Base-by-base conservation (phyloP, 2,888 invertebrate species). In the Cataglyphis altisquamis region DNA sequence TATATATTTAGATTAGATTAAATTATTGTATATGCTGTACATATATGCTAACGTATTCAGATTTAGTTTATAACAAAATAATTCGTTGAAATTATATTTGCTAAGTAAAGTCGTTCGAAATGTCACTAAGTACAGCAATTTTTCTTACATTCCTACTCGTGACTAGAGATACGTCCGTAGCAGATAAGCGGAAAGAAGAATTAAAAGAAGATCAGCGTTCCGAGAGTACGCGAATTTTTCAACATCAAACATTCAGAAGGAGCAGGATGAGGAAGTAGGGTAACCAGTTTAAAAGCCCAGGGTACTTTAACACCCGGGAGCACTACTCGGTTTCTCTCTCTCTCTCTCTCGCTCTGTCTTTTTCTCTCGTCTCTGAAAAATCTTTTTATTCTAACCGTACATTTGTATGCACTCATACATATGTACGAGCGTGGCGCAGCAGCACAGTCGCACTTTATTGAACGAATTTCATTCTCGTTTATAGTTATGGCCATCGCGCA, bases 381-480 rank as follows among this genome's bases (percentile, higher is more conserved):
- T 88, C 88, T 85, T 87, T 85, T 88, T 85, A 82, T 87, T 87
- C 68, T 18, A 70, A 63, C 55, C 29, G 63, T 68, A 77, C 68
- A 32, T 82, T 66, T 74, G 70, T 66, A 78, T 66, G 77, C 75
- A 78, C 45, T 48, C 82, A 62, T 68, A 62, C 63, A 60, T 73
- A 73, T 81, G 55, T 78, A 73, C 70, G 57, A 36, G 48, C 73
- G 62, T 32, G 29, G 64, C 45, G 48, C 45, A 41, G 52, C 60
- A 15, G 18, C 62, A 52, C 64, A 29, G 85, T 60, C 62, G 72
- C 84, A 73, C 84, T 86, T 87, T 90, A 90, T 88, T 75, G 86
- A 82, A 78, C 85, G 87, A 89, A 87, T 88, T 89, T 87, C 83
- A 85, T 90, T 90, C 85, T 87, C 86, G 84, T 89, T 90, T 84